These are phyloP conservation scores for Onychomys arenicola DNA, from an alignment of 2,797 vertebrate species.

Conservation along the genomic window DNA sequence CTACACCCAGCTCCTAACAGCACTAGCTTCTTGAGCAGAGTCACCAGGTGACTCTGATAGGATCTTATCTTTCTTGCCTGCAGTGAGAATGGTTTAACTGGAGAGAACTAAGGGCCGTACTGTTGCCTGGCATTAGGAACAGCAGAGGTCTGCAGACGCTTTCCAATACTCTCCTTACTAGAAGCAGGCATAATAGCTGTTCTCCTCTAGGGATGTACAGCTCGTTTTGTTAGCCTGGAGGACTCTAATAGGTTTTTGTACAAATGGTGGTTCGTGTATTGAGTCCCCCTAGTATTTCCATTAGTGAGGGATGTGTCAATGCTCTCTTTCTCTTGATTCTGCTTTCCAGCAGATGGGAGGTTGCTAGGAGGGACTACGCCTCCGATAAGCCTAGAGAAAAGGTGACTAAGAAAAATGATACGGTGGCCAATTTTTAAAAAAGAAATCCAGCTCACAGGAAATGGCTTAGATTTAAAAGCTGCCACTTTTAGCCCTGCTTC, in stretches of 20 bases:
- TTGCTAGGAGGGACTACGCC: constrained; percentile 73
- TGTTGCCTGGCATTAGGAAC: constrained; percentile 16
- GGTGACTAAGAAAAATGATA: constrained; percentile 82
- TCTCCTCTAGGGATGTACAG: neutral
- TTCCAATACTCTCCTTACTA: constrained; percentile 13
- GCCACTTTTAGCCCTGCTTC: constrained; percentile 3
- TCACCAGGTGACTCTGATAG: neutral
- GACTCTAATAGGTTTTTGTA: constrained; percentile 62
- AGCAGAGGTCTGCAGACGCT: constrained; percentile 22
- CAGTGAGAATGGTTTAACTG: neutral
- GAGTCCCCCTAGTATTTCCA: constrained; percentile 41
- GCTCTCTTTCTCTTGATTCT: constrained; percentile 41
- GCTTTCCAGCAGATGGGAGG: constrained; percentile 78
- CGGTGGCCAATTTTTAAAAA: constrained; percentile 76
- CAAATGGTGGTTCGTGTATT: neutral
- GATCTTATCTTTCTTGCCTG: neutral
- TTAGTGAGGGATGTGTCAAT: constrained; percentile 38
- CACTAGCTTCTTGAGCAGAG: neutral
- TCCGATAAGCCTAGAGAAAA: constrained; percentile 72
- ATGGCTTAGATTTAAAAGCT: constrained; percentile 61
- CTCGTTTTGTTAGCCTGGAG: constrained; percentile 49
- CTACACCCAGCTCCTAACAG: neutral
- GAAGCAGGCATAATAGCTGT: constrained; percentile 52
- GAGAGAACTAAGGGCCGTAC: neutral
- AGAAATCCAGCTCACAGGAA: constrained; percentile 73